Base-by-base conservation (phyloP, 1,140 invertebrate species). In the Dryas iulia region DNA sequence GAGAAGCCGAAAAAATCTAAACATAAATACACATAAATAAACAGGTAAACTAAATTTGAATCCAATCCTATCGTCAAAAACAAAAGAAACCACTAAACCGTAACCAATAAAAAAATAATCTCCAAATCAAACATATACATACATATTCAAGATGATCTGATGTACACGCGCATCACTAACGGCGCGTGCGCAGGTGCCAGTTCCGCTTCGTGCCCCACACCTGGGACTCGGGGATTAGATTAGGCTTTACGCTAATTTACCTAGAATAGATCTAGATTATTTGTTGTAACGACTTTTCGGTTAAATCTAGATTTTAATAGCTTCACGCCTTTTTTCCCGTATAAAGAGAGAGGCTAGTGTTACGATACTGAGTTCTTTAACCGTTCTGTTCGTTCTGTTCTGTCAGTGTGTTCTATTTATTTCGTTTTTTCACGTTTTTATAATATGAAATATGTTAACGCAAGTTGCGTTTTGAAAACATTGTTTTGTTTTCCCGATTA, bases 171-270 rank as follows among this genome's bases (percentile, higher is more conserved):
- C 77, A 64, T 73, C 81, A 47, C 78, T 82, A 78, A 12, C 39
- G 58, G 77, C 76, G 66, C 76, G 75, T 75, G 81, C 81, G 85
- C 85, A 87, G 85, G 85, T 87, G 85, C 71, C 72, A 67, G 82
- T 85, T 85, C 74, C 82, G 81, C 79, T 79, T 74, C 71, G 75
- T 73, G 78, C 58, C 35, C 73, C 76, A 74, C 82, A 84, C 82
- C 83, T 84, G 85, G 83, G 79, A 81, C 59, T 59, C 56, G 11
- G 25, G 26, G 10, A 7, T 47, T 30, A 70, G 81, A 83, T 82
- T 84, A 82, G 69, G 79, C 75, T 78, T 84, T 79, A 71, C 65
- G 57, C 72, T 79, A 77, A 77, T 81, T 76, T 52, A 63, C 54
- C 60, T 60, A 66, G 64, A 66, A 66, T 59, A 14, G 24, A 33